These are phyloP conservation scores for Lasioglossum villosulum DNA, from an alignment of 2,888 invertebrate species.

Conservation along the genomic window DNA sequence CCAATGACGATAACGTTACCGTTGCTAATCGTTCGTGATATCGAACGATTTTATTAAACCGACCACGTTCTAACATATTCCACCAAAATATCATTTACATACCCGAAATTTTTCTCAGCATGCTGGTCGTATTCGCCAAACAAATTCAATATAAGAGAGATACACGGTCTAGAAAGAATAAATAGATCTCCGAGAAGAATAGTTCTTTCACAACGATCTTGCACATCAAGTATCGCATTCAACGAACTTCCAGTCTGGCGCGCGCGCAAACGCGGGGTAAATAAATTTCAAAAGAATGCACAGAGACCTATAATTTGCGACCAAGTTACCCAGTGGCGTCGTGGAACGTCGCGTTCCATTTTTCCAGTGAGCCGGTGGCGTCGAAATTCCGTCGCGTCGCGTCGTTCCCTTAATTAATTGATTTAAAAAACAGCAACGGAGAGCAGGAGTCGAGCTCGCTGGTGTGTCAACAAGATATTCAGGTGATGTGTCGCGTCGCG, in stretches of 20 bases:
- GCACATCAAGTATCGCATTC: not conserved
- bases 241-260: not conserved
- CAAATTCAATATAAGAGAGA: not conserved
- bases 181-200: not conserved
- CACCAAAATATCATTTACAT: not conserved
- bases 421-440: not conserved
- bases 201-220: not conserved
- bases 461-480: not conserved
- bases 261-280: not conserved
- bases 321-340: not conserved
- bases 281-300: not conserved
- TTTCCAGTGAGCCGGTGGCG: not conserved
- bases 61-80: not conserved
- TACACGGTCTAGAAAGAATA: not conserved
- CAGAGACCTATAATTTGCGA: not conserved
- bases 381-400: not conserved
- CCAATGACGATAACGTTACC: conserved; percentile 1
- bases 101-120: too few species aligned
- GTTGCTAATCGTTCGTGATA: not conserved
- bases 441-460: not conserved
- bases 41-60: not conserved
- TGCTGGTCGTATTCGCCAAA: too few species aligned
- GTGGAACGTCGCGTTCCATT: not conserved
- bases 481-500: not conserved
- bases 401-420: conserved; percentile 14